phyloP scores from a whole-genome alignment of 2,797 vertebrate species.

The Liasis olivaceus region DNA sequence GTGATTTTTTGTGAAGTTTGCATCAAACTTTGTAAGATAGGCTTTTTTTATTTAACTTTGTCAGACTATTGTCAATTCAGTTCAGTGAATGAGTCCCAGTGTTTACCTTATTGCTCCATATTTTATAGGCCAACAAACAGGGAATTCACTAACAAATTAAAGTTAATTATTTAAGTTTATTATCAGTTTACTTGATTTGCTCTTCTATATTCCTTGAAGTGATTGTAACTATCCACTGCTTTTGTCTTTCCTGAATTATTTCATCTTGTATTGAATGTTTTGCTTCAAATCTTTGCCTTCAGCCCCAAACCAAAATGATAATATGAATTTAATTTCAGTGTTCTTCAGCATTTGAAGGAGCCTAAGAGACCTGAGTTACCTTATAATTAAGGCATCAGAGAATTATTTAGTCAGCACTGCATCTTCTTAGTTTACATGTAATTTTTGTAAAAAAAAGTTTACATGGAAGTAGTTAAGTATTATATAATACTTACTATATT shows the following conservation, averaged over 20 bases:
- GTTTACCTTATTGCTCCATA: constrained; percentile 38
- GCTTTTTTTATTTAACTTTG: not conserved
- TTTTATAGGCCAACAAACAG: constrained; percentile 50
- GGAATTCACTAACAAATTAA: constrained; percentile 49
- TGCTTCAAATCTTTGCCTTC: not conserved
- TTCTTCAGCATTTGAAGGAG: constrained; percentile 20
- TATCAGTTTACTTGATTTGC: constrained; percentile 40
- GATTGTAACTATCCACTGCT: not conserved
- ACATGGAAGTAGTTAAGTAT: not conserved
- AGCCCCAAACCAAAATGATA: not conserved
- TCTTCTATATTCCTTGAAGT: not conserved
- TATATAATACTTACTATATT: not conserved
- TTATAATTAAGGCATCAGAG: not conserved
- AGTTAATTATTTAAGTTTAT: constrained; percentile 57
- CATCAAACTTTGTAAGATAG: not conserved
- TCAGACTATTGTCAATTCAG: not conserved
- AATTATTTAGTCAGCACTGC: not conserved
- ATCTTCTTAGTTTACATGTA: not conserved
- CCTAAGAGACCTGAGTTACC: not conserved
- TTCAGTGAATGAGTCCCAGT: constrained; percentile 40
- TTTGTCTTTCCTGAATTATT: constrained; percentile 2
- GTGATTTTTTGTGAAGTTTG: not conserved
- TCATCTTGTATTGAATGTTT: not conserved
- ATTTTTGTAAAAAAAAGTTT: not conserved
- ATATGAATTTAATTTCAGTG: not conserved